Evolutionary conservation across 2,797 vertebrate species (phyloP), one percentile per base, ranked within the genome.

Genomic region (Falco naumanni): DNA sequence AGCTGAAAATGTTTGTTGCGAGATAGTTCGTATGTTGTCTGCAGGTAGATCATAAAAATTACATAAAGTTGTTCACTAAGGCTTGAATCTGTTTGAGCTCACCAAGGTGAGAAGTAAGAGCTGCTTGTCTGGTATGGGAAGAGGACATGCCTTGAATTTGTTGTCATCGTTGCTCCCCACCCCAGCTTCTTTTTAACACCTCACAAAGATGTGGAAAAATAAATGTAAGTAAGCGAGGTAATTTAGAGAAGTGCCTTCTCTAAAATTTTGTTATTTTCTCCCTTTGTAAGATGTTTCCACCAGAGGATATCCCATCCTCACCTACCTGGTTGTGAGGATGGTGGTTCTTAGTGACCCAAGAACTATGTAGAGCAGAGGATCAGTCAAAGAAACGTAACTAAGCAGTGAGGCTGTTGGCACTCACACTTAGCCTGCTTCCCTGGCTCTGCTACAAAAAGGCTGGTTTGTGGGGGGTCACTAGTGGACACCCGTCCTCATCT

Each of bases 351-450:
- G 39, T 47, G 5, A 1, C 7, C 31, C 45, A 20, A 54, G 60
- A 61, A 8, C 53, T 31, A 7, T 2, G 13, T 16, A 24, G n/a
- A 17, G 51, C 2, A 5, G 21, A 18, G 50, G 21, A 33, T 56
- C 34, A 18, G 28, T n/a, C 26, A 6, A 65, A 68, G 60, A 34
- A 22, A 15, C 22, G 19, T n/a, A 59, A 15, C 31, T 5, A 26
- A 77, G 19, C 20, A 34, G 3, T 3, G 14, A 10, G 13, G 59
- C 50, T 19, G 4, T 25, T 1, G 2, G 13, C 6, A 3, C 37
- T 59, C n/a, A 4, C 15, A 33, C 43, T 29, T n/a, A 28, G 5
- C 28, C 56, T 28, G 29, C 39, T 74, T 14, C 33, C 18, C 63
- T 43, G 43, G 22, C 70, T 45, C 9, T 39, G n/a, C 41, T 10